phyloP scores from a whole-genome alignment of 2,797 vertebrate genomes.

The Microctenopoma stevenorrisi region DNA sequence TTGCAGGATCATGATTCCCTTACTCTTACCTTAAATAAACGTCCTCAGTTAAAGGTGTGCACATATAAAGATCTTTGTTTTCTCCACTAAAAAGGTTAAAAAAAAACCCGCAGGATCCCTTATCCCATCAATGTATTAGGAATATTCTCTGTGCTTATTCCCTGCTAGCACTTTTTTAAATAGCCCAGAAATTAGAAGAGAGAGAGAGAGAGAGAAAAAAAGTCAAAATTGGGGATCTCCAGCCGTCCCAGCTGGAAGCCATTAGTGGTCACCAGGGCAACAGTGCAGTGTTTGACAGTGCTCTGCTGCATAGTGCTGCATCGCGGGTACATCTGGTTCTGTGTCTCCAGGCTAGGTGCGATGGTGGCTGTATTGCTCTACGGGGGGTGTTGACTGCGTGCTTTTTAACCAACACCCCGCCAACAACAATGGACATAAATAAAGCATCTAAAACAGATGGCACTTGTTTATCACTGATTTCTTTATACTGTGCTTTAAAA shows the following conservation, averaged over 20 bases:
- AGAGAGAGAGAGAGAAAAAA: neutral
- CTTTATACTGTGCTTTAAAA: neutral
- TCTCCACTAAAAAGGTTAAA: neutral
- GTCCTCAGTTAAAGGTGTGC: conserved; percentile 34
- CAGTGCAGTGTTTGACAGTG: conserved; percentile 72
- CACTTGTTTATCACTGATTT: neutral
- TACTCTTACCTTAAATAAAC: conserved; percentile 48
- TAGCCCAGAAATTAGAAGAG: conserved; percentile 34
- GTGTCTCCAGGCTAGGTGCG: conserved; percentile 54
- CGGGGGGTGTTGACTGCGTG: conserved; percentile 50
- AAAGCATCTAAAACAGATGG: conserved; percentile 21
- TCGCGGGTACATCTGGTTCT: conserved; percentile 76
- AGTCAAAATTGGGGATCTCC: conserved; percentile 65
- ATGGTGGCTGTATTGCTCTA: conserved; percentile 55
- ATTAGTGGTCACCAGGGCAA: conserved; percentile 83
- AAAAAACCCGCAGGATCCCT: conserved; percentile 17
- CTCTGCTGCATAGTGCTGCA: conserved; percentile 69
- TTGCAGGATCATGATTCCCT: conserved; percentile 11
- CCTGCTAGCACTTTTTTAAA: conserved; percentile 41
- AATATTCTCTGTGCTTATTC: conserved; percentile 10
- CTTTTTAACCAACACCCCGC: conserved; percentile 37
- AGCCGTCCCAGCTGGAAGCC: conserved; percentile 76
- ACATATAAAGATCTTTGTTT: conserved; percentile 16
- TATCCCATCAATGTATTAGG: conserved; percentile 45
- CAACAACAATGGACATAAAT: conserved; percentile 30